These are phyloP conservation scores for Noctua fimbriata DNA, from an alignment of 2,888 invertebrate genomes.

Conservation along the genomic window DNA sequence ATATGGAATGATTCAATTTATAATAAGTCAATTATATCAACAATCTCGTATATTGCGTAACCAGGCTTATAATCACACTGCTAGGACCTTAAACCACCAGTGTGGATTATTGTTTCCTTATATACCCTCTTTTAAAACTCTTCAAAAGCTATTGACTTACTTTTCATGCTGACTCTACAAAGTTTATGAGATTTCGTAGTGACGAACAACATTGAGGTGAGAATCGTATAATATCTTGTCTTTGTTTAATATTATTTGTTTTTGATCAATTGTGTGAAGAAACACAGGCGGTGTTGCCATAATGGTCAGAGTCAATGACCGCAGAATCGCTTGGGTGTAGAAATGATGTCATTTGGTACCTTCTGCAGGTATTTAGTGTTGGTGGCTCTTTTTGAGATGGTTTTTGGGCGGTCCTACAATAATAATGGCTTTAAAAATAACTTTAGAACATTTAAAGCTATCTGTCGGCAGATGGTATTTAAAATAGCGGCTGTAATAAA, in stretches of 20 bases:
- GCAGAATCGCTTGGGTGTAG: conserved; percentile 14
- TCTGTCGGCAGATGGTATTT: not conserved
- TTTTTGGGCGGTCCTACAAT: conserved; percentile 6
- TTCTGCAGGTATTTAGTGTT: conserved; percentile 1
- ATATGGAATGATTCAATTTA: no score
- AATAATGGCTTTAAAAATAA: conserved; percentile 8
- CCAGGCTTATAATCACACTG: no score
- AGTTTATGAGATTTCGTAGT: not conserved
- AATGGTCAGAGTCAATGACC: conserved; percentile 48
- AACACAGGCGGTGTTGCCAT: conserved; percentile 19
- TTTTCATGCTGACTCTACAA: conserved; percentile 12
- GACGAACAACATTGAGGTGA: conserved; percentile 18
- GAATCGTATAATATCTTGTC: conserved; percentile 14
- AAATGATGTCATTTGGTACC: conserved; percentile 54
- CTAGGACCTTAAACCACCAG: not conserved
- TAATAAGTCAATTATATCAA: no score
- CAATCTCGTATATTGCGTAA: no score
- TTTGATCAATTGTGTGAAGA: conserved; percentile 24
- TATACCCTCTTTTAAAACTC: not conserved
- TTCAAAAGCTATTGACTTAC: not conserved
- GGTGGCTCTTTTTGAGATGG: not conserved
- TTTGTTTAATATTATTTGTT: conserved; percentile 11
- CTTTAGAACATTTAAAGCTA: not conserved
- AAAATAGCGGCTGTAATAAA: not conserved
- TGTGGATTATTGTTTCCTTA: not conserved